A percentile compares a stretch with the other conserved stretches of the same genome.
These are phyloP conservation scores for Pristis pectinata DNA, from an alignment of 2,797 vertebrate species.

Conservation along the genomic window DNA sequence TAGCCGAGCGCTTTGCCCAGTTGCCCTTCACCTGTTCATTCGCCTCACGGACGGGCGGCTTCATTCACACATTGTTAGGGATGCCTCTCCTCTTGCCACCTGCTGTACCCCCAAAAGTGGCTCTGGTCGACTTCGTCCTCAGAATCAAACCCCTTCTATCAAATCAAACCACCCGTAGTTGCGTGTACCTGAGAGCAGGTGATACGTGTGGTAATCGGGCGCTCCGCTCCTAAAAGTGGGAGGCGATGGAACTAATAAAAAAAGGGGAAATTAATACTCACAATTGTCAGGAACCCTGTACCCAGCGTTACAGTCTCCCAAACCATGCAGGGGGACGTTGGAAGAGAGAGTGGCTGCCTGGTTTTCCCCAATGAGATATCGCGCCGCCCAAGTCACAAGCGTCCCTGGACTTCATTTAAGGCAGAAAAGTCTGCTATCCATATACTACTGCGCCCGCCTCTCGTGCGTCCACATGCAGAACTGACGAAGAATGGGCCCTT, in stretches of 20 bases:
- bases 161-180: not conserved
- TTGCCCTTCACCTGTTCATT: not conserved
- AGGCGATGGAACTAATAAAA: not conserved
- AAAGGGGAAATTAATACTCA: not conserved
- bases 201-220: not conserved
- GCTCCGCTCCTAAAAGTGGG: not conserved
- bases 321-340: not conserved
- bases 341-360: not conserved
- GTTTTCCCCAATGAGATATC: not conserved
- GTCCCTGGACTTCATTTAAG: not conserved
- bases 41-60: not conserved
- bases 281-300: not conserved
- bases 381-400: not conserved
- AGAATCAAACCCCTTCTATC: too few relatives aligned
- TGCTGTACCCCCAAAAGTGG: not conserved
- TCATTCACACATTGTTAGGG: not conserved
- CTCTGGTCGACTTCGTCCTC: not conserved
- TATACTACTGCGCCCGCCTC: not conserved
- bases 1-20: not conserved
- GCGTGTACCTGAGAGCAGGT: not conserved
- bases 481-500: too few relatives aligned
- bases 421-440: not conserved
- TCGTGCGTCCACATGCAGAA: not conserved
- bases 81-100: not conserved
- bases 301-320: not conserved